Evolutionary conservation across 2,113 vertebrate species (phyloP).

Genomic region (Prunella himalayana): DNA sequence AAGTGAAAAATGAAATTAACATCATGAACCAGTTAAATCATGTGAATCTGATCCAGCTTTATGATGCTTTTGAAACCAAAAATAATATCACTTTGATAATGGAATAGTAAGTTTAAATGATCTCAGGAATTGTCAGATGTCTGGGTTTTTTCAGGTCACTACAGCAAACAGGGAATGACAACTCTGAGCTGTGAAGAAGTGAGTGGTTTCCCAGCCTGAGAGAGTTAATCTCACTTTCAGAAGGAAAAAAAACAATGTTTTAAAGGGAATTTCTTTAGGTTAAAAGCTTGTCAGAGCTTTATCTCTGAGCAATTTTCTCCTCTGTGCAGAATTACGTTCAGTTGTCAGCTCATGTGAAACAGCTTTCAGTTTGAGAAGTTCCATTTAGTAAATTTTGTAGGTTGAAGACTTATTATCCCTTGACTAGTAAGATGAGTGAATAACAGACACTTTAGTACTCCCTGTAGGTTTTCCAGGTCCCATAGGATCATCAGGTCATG

Average conservation of each 20-base stretch:
- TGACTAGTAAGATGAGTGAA: neutral
- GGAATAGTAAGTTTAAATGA: constrained; percentile 83
- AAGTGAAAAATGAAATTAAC: constrained; percentile 88
- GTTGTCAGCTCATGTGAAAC: neutral
- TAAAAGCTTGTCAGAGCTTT: neutral
- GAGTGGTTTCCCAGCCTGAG: neutral
- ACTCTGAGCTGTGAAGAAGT: neutral
- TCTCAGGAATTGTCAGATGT: neutral
- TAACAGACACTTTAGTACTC: neutral
- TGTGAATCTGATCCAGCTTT: constrained; percentile 86
- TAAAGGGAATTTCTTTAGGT: neutral
- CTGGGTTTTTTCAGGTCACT: neutral
- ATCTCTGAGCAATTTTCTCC: neutral
- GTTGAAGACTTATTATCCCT: neutral
- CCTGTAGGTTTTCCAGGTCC: neutral
- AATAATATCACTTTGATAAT: constrained; percentile 83
- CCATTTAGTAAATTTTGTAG: neutral
- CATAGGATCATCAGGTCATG: neutral
- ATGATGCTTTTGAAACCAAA: constrained; percentile 87
- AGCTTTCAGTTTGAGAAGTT: neutral
- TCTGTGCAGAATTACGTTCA: neutral
- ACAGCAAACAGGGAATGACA: neutral
- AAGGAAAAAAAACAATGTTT: neutral
- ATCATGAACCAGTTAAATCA: constrained; percentile 91
- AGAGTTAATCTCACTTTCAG: neutral